Evolutionary conservation across 2,888 invertebrate species (phyloP), one percentile per base, ranked within the genome.

Genomic region (Tetranychus truncatus): DNA sequence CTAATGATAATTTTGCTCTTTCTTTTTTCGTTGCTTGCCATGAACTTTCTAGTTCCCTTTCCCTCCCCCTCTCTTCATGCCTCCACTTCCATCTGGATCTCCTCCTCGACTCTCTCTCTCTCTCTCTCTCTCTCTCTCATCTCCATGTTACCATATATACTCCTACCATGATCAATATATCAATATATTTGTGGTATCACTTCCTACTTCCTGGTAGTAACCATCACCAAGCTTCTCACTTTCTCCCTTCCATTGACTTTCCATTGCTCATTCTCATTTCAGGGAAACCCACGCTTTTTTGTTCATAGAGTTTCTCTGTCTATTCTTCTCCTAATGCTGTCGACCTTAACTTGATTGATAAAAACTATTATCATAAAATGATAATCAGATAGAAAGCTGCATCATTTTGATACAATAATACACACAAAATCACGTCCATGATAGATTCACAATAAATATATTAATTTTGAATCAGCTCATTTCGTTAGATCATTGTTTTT

Each of bases 121-220:
- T n/a, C 15, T 67, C 67, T 67, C 67, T 67, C 67, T 67, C 67
- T n/a, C 67, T 67, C 67, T 67, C 67, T 67, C n/a, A n/a, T 67
- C 67, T 67, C 67, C 15, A 9, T 55, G 11, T 55, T 15, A 15
- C 55, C 15, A 9, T 55, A 34, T 34, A 34, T 34, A 34, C 55
- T 55, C 55, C 15, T 15, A 55, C 55, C 55, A 55, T 55, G 55
- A 55, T 55, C 55, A 55, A 55, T 55, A 55, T 55, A 55, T 55
- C 55, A 55, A 55, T 55, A 55, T 55, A 55, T 55, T 55, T 55
- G 55, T 55, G 55, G 55, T 55, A 55, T 55, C 55, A 55, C 55
- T 55, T 55, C 55, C 55, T 55, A 55, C 55, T 55, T 55, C 55
- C 55, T 55, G 55, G 55, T 55, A 55, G 55, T 55, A 55, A 55